A percentile compares a stretch with the other conserved stretches of the same genome.
phyloP scores from a whole-genome alignment of 2,888 invertebrate species.

The Conus canariensis region DNA sequence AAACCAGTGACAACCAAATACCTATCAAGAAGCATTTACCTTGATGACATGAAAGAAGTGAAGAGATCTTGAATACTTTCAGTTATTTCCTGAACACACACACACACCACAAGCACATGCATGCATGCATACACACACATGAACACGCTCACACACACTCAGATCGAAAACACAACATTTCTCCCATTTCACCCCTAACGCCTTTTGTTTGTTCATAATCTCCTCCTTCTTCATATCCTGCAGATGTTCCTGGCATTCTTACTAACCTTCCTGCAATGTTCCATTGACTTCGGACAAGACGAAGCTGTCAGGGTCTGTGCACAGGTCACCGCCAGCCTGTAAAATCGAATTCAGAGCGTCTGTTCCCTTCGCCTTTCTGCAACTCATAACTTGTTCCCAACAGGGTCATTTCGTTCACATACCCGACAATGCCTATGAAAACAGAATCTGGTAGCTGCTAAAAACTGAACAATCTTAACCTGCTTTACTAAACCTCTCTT shows the following conservation, averaged over 20 bases:
- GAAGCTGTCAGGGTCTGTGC: conserved; percentile 91
- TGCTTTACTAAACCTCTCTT: no score
- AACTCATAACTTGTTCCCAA: neutral
- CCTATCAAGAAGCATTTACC: no score
- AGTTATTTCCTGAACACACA: neutral
- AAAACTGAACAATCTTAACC: no score
- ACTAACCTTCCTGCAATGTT: conserved; percentile 87
- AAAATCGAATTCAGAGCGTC: conserved; percentile 6
- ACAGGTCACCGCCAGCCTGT: conserved; percentile 88
- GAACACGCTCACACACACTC: conserved; percentile 2
- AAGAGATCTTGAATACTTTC: no score
- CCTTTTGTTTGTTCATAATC: neutral
- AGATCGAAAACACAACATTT: neutral
- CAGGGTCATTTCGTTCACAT: no score
- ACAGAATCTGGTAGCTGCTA: no score
- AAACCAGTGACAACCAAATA: no score
- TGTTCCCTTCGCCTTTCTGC: neutral
- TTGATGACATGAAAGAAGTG: no score
- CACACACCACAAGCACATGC: neutral
- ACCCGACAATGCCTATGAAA: no score
- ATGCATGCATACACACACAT: neutral
- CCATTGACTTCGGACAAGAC: conserved; percentile 80
- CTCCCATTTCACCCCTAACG: neutral
- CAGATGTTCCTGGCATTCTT: neutral
- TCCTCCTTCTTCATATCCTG: neutral